These are phyloP conservation scores for Enteromius trimaculatus DNA, from an alignment of 2,797 vertebrate species.

Conservation along the genomic window DNA sequence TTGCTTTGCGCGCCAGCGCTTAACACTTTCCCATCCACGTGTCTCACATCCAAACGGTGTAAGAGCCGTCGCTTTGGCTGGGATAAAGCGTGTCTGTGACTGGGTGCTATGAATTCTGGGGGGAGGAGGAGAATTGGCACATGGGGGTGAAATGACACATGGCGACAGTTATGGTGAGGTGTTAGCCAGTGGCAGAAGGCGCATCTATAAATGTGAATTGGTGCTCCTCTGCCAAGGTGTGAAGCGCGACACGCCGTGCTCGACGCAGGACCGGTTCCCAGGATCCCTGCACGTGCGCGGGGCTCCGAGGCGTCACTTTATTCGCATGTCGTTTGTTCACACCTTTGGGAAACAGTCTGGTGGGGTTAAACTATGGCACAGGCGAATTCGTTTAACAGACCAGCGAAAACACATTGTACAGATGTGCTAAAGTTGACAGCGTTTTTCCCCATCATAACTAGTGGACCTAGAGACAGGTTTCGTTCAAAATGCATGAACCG, in stretches of 20 bases:
- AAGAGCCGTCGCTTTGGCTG: slow-evolving; percentile 42
- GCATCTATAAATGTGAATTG: slow-evolving; percentile 53
- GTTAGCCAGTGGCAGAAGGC: slow-evolving; percentile 61
- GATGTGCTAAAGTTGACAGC: neutral
- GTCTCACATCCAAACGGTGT: slow-evolving; percentile 56
- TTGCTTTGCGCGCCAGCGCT: slow-evolving; percentile 1
- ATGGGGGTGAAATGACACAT: slow-evolving; percentile 50
- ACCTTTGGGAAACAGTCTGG: slow-evolving; percentile 38
- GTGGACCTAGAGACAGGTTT: neutral
- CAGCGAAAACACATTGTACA: neutral
- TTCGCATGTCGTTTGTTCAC: slow-evolving; percentile 62
- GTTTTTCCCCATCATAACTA: neutral
- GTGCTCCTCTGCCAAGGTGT: slow-evolving; percentile 63
- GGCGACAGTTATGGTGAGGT: slow-evolving; percentile 56
- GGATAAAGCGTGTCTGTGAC: slow-evolving; percentile 58
- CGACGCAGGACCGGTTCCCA: slow-evolving; percentile 58
- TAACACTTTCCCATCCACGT: slow-evolving; percentile 55
- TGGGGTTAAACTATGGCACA: neutral
- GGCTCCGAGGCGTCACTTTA: slow-evolving; percentile 43
- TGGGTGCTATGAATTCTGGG: slow-evolving; percentile 40
- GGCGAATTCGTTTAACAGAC: neutral
- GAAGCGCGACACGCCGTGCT: slow-evolving; percentile 60
- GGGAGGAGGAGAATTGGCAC: slow-evolving; percentile 24
- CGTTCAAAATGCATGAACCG: neutral
- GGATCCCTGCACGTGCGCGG: slow-evolving; percentile 49